Base-by-base conservation (phyloP, 2,888 invertebrate species). In the Melanostoma mellinum region DNA sequence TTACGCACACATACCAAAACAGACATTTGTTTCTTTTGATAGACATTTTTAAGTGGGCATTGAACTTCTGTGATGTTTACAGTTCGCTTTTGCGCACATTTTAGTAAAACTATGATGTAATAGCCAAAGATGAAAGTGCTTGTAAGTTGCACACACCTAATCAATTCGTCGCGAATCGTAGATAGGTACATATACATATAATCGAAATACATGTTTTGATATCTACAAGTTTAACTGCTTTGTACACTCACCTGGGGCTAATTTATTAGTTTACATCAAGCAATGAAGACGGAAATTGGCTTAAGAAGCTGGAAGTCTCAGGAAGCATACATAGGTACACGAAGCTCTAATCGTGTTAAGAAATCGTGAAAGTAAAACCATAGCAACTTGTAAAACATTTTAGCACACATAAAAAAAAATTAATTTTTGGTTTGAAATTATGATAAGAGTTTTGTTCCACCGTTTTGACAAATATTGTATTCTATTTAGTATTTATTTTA, bases 221-320 rank as follows among this genome's bases (percentile, higher is more conserved):
- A 69, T n/a, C n/a, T n/a, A n/a, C 76, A 40, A 56, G 71, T 77
- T 71, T 32, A 63, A 63, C 71, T 33, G 35, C 76, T 71, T 71
- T 76, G 60, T 53, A 61, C 60, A 42, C 69, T 53, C 42, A 30
- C 50, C 42, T 48, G 20, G 4, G 20, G 69, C 58, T 48, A 55
- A 40, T 53, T 76, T 33, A 46, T 60, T 40, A 38, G n/a, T 40
- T 60, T 55, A n/a, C 4, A 10, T 4, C 46, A 5, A 6, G 38
- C 38, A 35, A 35, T 6, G 36, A 48, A 63, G 42, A 56, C 48
- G 76, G 61, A 76, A 76, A 61, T 76, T 55, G 38, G 10, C 53
- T 33, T 20, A 38, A 20, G 20, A 5, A 30, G 44, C 52, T 61
- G 55, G 40, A 68, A 69, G 46, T 69, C 61, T 71, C 76, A 77